Evolutionary conservation across 2,888 invertebrate species (phyloP).

Genomic region (Chrysina gloriosa): DNA sequence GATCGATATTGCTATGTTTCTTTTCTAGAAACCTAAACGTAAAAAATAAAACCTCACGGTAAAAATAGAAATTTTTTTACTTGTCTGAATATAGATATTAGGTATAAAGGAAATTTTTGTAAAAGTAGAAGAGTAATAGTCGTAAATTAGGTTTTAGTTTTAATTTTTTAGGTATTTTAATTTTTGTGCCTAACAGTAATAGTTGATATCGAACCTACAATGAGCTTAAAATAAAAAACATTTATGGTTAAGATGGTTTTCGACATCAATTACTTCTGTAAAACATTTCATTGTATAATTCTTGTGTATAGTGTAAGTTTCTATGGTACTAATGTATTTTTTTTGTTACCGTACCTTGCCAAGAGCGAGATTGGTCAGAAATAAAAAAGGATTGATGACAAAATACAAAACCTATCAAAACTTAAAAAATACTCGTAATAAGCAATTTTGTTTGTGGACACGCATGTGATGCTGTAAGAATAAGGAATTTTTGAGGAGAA

Average conservation of each 20-base stretch:
- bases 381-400: conserved; percentile 3
- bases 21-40: no score
- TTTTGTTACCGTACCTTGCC: conserved; percentile 32
- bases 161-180: neutral
- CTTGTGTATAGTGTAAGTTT: conserved; percentile 17
- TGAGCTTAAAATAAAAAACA: neutral
- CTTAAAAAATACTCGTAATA: neutral
- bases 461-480: neutral
- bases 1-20: no score
- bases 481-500: neutral
- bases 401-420: neutral
- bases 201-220: neutral
- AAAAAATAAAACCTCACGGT: no score
- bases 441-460: neutral
- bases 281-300: neutral
- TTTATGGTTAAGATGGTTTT: no score
- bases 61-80: no score
- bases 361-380: conserved; percentile 18
- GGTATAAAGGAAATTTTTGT: no score
- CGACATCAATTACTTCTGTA: neutral
- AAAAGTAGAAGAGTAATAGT: no score
- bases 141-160: conserved; percentile 1
- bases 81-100: no score
- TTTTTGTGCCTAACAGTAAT: no score
- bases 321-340: conserved; percentile 31